A percentile compares a stretch with the other conserved stretches of the same genome.
Evolutionary conservation across 2,113 vertebrate species (phyloP).

Genomic region (Chaenocephalus aceratus): DNA sequence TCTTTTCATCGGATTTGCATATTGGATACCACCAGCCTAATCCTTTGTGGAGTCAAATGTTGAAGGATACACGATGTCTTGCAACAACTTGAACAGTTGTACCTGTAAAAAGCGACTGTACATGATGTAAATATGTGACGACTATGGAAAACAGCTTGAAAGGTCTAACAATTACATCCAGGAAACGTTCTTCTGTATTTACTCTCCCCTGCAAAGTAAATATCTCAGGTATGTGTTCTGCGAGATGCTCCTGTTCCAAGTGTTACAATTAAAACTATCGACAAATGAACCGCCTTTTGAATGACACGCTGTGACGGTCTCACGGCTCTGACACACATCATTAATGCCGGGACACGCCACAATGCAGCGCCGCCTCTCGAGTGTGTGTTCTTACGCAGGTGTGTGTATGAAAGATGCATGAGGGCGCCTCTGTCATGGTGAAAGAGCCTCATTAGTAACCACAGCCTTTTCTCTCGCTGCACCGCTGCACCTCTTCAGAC

Average conservation of each 20-base stretch:
- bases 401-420: slow-evolving; percentile 73
- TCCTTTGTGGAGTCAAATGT: neutral
- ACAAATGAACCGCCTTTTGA: neutral
- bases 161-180: neutral
- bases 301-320: too few relatives aligned
- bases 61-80: neutral
- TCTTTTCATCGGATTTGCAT: neutral
- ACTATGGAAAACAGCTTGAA: neutral
- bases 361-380: slow-evolving; percentile 12
- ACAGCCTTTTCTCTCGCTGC: slow-evolving; percentile 32
- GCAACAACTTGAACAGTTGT: neutral
- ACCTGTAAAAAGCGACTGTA: neutral
- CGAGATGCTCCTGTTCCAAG: neutral
- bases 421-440: slow-evolving; percentile 51
- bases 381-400: slow-evolving; percentile 40
- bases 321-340: slow-evolving; percentile 25
- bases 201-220: neutral
- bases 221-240: neutral
- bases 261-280: neutral
- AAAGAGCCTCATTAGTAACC: slow-evolving; percentile 72
- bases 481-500: slow-evolving; percentile 44
- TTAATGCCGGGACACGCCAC: slow-evolving; percentile 47
- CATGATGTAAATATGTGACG: slow-evolving; percentile 4
- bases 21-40: neutral
- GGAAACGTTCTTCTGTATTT: neutral